phyloP scores from a whole-genome alignment of 2,888 invertebrate species.

The Portevinia maculata region DNA sequence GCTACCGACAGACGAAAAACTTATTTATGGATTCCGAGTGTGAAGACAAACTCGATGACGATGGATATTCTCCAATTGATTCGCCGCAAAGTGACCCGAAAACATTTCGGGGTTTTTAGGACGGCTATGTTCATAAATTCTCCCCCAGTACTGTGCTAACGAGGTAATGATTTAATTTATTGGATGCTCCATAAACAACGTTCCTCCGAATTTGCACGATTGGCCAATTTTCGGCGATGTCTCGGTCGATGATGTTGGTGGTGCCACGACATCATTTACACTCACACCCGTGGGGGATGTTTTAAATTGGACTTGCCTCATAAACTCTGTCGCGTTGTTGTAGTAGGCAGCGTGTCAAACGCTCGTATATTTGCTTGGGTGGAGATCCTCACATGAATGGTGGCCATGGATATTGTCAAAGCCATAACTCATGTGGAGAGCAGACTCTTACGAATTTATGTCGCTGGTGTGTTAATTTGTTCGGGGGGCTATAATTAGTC shows the following conservation, averaged over 20 bases:
- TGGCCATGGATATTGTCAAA: slow-evolving; percentile 48
- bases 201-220: slow-evolving; percentile 72
- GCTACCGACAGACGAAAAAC: slow-evolving; percentile 36
- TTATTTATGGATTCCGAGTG: slow-evolving; percentile 36
- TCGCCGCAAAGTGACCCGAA: slow-evolving; percentile 33
- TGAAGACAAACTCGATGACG: slow-evolving; percentile 29
- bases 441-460: slow-evolving; percentile 66
- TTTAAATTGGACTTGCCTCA: slow-evolving; percentile 51
- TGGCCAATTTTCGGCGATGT: slow-evolving; percentile 67
- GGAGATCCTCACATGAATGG: slow-evolving; percentile 32
- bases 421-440: slow-evolving; percentile 65
- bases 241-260: slow-evolving; percentile 23
- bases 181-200: slow-evolving; percentile 78
- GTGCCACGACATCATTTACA: neutral
- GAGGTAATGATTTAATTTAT: slow-evolving; percentile 80
- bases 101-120: slow-evolving; percentile 43
- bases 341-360: slow-evolving; percentile 59
- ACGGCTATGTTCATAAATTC: slow-evolving; percentile 53
- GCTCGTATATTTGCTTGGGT: slow-evolving; percentile 58
- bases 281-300: slow-evolving; percentile 11
- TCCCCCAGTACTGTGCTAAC: slow-evolving; percentile 70
- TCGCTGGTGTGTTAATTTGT: slow-evolving; percentile 70
- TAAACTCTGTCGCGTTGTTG: slow-evolving; percentile 33
- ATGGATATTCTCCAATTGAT: slow-evolving; percentile 51
- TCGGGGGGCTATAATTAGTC: slow-evolving; percentile 66